A percentile compares a stretch with the other conserved stretches of the same genome.
Conservation (phyloP, 2,113 vertebrate genomes). For the Sorex fumeus region DNA sequence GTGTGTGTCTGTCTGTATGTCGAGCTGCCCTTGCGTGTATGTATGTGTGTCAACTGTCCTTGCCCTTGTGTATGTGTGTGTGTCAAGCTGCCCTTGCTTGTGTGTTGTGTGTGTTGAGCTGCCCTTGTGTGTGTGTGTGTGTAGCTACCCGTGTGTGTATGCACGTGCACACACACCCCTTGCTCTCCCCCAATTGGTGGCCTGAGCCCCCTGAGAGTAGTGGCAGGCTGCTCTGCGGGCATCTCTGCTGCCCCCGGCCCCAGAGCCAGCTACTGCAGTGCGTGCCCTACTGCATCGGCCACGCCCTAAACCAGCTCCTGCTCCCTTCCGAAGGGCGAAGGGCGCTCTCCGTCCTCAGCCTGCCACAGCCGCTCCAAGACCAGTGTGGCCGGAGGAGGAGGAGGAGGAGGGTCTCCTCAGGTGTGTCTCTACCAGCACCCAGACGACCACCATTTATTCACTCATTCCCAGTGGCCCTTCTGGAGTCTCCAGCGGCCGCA, state of each 20-base stretch:
- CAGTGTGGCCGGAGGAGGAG: neutral
- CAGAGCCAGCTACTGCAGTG: neutral
- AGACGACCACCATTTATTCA: neutral
- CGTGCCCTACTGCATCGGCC: neutral
- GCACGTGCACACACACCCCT: no score
- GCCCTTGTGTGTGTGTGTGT: no score
- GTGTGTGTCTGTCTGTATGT: no score
- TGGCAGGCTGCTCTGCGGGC: neutral
- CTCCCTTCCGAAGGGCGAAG: neutral
- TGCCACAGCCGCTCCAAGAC: neutral
- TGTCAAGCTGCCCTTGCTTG: no score
- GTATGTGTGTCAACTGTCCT: no score
- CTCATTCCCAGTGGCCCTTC: neutral
- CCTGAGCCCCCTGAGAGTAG: constrained; percentile 9
- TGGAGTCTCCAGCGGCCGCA: neutral
- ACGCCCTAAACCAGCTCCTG: neutral
- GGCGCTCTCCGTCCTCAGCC: neutral
- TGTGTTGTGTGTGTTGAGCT: no score
- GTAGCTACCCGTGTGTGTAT: no score
- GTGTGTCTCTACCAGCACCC: neutral
- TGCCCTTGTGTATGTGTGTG: neutral
- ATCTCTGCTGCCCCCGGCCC: neutral
- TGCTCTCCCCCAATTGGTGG: constrained; percentile 4
- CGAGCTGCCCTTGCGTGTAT: no score
- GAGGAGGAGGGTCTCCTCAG: neutral